Conservation (phyloP, 2,888 invertebrate genomes). For the Parasteatoda lunata region DNA sequence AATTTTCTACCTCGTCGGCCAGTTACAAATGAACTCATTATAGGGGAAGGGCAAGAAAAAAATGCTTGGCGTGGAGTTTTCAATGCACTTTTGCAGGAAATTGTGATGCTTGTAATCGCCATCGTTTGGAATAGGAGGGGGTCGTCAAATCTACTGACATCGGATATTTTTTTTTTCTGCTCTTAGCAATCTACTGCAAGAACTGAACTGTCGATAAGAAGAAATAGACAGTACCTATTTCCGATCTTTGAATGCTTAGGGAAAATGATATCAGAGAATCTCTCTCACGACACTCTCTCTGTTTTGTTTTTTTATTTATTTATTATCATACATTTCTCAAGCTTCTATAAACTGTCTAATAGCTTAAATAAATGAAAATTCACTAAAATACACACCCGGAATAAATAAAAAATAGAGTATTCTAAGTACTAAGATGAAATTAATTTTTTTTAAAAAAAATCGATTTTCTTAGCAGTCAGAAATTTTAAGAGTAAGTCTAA, state of each 20-base stretch:
- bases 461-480: too few species aligned
- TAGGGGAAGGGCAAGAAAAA: constrained; percentile 5
- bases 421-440: too few species aligned
- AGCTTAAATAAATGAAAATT: too few species aligned
- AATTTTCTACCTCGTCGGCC: constrained; percentile 6
- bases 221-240: constrained; percentile 28
- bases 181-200: constrained; percentile 16
- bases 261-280: constrained; percentile 4
- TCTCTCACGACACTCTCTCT: too few species aligned
- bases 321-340: too few species aligned
- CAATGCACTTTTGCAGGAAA: constrained; percentile 22
- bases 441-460: too few species aligned
- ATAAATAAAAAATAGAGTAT: too few species aligned
- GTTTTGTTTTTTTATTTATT: too few species aligned
- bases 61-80: neutral
- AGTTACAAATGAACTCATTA: constrained; percentile 19
- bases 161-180: constrained; percentile 12
- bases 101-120: constrained; percentile 46
- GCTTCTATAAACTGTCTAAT: too few species aligned
- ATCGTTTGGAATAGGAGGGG: constrained; percentile 3
- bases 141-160: constrained; percentile 13
- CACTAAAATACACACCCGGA: too few species aligned
- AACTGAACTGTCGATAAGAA: constrained; percentile 2
- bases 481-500: too few species aligned
- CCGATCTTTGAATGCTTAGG: constrained; percentile 28